Conservation (phyloP, 2,888 invertebrate species). For the Nephrotoma appendiculata region DNA sequence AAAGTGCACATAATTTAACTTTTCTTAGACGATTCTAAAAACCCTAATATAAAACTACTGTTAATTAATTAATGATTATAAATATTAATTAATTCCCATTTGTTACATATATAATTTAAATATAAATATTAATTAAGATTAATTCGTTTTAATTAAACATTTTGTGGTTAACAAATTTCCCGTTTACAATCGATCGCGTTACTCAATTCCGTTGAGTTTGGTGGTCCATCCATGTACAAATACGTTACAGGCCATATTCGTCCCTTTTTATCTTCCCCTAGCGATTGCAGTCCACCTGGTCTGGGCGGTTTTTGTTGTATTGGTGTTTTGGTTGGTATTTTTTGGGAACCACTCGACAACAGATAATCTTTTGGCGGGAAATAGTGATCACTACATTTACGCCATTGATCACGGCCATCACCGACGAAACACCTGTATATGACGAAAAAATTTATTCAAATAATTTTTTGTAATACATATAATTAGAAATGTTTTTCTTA, state of each 20-base stretch:
- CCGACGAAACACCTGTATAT: slow-evolving; percentile 69
- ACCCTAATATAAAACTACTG: not conserved
- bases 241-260: slow-evolving; percentile 67
- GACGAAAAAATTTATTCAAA: slow-evolving; percentile 7
- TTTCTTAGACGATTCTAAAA: not conserved
- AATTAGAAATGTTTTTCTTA: slow-evolving; percentile 23
- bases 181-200: slow-evolving; percentile 34
- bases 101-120: not conserved
- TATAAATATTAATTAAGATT: not conserved
- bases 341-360: slow-evolving; percentile 20
- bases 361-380: slow-evolving; percentile 21
- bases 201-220: slow-evolving; percentile 47
- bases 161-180: slow-evolving; percentile 24
- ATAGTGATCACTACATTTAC: slow-evolving; percentile 73
- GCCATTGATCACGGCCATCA: slow-evolving; percentile 62
- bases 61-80: not conserved
- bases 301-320: slow-evolving; percentile 29
- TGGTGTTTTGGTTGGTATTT: slow-evolving; percentile 13
- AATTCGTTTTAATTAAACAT: not conserved
- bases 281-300: slow-evolving; percentile 22
- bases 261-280: slow-evolving; percentile 33
- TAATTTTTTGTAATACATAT: not conserved
- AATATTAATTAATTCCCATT: not conserved
- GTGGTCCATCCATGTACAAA: slow-evolving; percentile 64
- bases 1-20: not conserved